phyloP scores from a whole-genome alignment of 1,140 invertebrate species.

The Papilio helenus region DNA sequence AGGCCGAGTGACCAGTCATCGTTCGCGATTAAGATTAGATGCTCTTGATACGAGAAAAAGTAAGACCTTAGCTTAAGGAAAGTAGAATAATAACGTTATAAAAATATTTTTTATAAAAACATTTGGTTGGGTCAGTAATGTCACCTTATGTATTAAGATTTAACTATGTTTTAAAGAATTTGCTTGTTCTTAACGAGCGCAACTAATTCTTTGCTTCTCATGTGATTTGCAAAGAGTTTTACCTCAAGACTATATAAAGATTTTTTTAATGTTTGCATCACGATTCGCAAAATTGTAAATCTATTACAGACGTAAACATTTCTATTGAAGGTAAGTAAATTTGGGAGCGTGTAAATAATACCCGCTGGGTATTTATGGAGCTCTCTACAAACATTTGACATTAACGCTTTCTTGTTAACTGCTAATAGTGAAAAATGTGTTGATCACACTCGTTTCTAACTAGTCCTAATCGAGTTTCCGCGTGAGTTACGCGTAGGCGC shows the following conservation, averaged over 20 bases:
- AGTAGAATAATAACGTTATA: background rate
- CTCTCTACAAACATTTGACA: constrained; percentile 53
- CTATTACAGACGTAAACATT: constrained; percentile 21
- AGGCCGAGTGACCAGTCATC: background rate
- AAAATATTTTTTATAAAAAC: background rate
- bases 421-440: constrained; percentile 19
- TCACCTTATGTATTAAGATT: no score
- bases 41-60: constrained; percentile 1
- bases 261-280: background rate
- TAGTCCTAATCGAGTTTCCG: constrained; percentile 27
- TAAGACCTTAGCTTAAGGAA: background rate
- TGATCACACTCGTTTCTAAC: background rate
- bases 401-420: constrained; percentile 43
- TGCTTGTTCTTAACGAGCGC: no score
- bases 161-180: no score
- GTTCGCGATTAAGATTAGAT: background rate
- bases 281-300: background rate
- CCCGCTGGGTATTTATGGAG: constrained; percentile 1
- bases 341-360: constrained; percentile 16
- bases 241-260: background rate
- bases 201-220: no score
- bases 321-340: constrained; percentile 16
- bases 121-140: no score
- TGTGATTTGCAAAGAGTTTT: background rate
- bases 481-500: background rate